Evolutionary conservation across 2,888 invertebrate species (phyloP), one percentile per base, ranked within the genome.

Genomic region (Thecophora atra): DNA sequence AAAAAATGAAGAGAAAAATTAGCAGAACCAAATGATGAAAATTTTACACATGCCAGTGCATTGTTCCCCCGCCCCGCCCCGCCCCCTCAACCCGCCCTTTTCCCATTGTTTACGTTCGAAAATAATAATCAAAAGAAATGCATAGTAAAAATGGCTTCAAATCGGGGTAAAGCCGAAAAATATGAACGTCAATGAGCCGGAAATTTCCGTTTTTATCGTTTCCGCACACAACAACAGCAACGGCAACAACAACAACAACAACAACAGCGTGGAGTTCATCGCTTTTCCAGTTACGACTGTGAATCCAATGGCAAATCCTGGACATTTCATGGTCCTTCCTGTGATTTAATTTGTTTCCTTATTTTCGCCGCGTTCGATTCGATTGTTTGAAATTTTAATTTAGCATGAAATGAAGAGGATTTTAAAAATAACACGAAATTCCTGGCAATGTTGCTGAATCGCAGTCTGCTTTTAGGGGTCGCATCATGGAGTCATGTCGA

Each of bases 171-270:
- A 78, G 77, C 76, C 72, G 75, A 75, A 76, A 78, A 81, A 81
- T 81, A 81, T 81, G 81, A 79, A 80, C 85, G 82, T 84, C 86
- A 86, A 86, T 86, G 86, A 84, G 80, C 83, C 82, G 85, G 85
- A 86, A 86, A 83, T 80, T 81, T 82, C n/a, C 81, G 77, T 77
- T 77, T 78, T 80, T 79, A 77, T 78, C 75, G 76, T 78, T 73
- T 70, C 56, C 44, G 69, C 68, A 74, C n/a, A n/a, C n/a, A 71
- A 63, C 51, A 58, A 58, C 26, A 30, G 30, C 13, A 15, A 26
- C 37, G n/a, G 3, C n/a, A n/a, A n/a, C n/a, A n/a, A n/a, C n/a
- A n/a, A n/a, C n/a, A n/a, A n/a, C n/a, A n/a, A n/a, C n/a, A n/a
- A n/a, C n/a, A n/a, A n/a, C n/a, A n/a, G n/a, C n/a, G n/a, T n/a